Evolutionary conservation across 2,888 invertebrate species (phyloP).

Genomic region (Apodemia zela): DNA sequence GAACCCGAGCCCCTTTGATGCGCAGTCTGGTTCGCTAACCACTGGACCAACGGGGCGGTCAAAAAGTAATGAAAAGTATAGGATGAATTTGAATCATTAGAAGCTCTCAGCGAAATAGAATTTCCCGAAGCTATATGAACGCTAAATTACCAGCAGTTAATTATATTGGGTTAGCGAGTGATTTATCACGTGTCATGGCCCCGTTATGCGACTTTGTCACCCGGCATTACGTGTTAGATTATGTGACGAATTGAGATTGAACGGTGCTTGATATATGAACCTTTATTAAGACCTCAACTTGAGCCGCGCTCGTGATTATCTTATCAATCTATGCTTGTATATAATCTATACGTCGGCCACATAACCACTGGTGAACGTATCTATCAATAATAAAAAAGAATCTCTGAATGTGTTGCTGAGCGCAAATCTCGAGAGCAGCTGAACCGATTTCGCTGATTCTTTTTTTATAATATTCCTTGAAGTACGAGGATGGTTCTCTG

Average conservation of each 20-base stretch:
- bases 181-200: constrained; percentile 19
- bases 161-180: constrained; percentile 20
- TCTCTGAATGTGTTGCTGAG: too few relatives aligned
- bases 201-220: constrained; percentile 14
- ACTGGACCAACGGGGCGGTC: too few relatives aligned
- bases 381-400: too few relatives aligned
- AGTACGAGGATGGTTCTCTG: too few relatives aligned
- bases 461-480: too few relatives aligned
- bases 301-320: not conserved
- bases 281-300: constrained; percentile 10
- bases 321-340: constrained; percentile 1
- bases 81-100: not conserved
- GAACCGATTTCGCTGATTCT: too few relatives aligned
- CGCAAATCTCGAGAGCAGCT: too few relatives aligned
- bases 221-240: constrained; percentile 14
- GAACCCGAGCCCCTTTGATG: too few relatives aligned
- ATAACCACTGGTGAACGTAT: too few relatives aligned
- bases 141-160: constrained; percentile 22
- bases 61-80: not conserved
- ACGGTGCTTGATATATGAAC: constrained; percentile 8
- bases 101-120: constrained; percentile 9
- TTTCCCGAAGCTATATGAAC: constrained; percentile 6
- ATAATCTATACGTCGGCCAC: too few relatives aligned
- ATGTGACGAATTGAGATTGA: constrained; percentile 23
- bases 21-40: too few relatives aligned